A percentile compares a stretch with the other conserved stretches of the same genome.
Evolutionary conservation across 2,797 vertebrate species (phyloP).

Genomic region (Rhadinocentrus ornatus): DNA sequence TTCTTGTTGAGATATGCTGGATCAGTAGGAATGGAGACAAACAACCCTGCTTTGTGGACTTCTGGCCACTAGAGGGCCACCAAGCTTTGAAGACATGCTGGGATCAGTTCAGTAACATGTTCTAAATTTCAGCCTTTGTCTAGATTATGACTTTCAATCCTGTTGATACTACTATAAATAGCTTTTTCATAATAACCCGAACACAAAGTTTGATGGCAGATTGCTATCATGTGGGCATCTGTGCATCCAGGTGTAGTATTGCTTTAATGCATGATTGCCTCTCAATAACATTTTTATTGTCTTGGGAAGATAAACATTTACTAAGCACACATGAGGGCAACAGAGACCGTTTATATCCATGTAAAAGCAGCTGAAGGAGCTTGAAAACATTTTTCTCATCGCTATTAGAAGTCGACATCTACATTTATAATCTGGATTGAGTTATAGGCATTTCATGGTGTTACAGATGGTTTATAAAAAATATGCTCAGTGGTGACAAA

Average conservation of each 20-base stretch:
- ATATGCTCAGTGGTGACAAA: background rate
- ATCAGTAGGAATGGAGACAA: background rate
- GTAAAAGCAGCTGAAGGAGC: background rate
- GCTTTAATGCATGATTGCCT: background rate
- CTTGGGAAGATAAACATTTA: background rate
- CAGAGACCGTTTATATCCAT: background rate
- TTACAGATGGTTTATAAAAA: background rate
- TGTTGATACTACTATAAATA: background rate
- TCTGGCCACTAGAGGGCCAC: conserved; percentile 55
- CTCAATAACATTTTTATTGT: background rate
- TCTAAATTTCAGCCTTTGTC: background rate
- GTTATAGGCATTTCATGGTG: background rate
- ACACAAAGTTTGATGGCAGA: background rate
- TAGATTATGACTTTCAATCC: background rate
- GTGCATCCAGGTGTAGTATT: background rate
- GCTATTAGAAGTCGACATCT: background rate
- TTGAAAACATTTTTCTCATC: background rate
- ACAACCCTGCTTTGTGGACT: background rate
- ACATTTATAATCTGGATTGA: background rate
- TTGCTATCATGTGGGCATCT: background rate
- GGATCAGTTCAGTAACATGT: background rate
- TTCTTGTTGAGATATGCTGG: background rate
- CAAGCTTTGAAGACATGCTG: background rate
- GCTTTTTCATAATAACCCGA: background rate
- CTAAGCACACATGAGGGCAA: background rate